Percentiles rank a stretch among this genome's conserved stretches.
These are phyloP conservation scores for Perca flavescens DNA, from an alignment of 2,113 vertebrate species.

Conservation along the genomic window DNA sequence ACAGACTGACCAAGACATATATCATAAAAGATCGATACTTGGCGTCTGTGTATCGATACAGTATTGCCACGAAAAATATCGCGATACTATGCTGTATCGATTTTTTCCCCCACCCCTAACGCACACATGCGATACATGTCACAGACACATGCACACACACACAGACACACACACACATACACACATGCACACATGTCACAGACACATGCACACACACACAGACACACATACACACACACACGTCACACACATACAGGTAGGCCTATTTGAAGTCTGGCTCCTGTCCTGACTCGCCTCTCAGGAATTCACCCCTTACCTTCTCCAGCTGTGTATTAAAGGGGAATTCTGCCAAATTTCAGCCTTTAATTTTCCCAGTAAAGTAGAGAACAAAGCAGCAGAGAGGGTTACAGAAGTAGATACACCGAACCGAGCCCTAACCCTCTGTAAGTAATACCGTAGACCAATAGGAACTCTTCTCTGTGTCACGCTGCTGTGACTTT, in stretches of 20 bases:
- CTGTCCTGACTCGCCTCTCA: slow-evolving; percentile 65
- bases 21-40: too few species aligned
- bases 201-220: slow-evolving; percentile 21
- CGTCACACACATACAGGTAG: slow-evolving; percentile 4
- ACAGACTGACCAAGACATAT: too few species aligned
- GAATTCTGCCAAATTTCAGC: slow-evolving; percentile 28
- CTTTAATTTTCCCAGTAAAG: slow-evolving; percentile 8
- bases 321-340: slow-evolving; percentile 47
- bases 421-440: too few species aligned
- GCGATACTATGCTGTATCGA: too few species aligned
- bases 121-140: too few species aligned
- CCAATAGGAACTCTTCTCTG: background rate
- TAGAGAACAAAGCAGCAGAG: slow-evolving; percentile 8
- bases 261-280: slow-evolving; percentile 35
- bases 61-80: too few species aligned
- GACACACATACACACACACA: slow-evolving; percentile 13
- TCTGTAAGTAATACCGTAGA: too few species aligned
- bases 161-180: too few species aligned
- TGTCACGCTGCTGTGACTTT: too few species aligned
- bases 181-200: background rate
- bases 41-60: too few species aligned
- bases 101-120: too few species aligned
- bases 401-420: background rate
- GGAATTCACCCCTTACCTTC: slow-evolving; percentile 56
- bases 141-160: too few species aligned